Evolutionary conservation across 2,888 invertebrate species (phyloP), one percentile per base, ranked within the genome.

Genomic region (Limnephilus auricula): DNA sequence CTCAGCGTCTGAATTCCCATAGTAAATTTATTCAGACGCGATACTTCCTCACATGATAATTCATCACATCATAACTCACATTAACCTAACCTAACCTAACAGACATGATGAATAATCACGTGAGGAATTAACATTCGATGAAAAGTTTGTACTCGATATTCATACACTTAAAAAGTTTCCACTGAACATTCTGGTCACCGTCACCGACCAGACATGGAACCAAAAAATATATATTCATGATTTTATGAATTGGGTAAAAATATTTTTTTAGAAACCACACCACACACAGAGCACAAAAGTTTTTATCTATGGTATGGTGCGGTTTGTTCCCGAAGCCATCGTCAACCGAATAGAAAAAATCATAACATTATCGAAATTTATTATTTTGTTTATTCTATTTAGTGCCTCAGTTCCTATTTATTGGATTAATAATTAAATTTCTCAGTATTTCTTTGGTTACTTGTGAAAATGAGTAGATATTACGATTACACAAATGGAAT

Each of bases 401-500:
- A 40, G 32, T 88, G 32, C 12, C 31, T 13, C 78, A n/a, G 32
- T 78, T 34, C 2, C 9, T 40, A 65, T 13, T 65, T 18, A 34
- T 31, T 15, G 18, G 32, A 30, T 78, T 88, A n/a, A 79, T 79
- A 40, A 12, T 78, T 45, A 25, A 31, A 45, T 78, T 15, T 78
- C 78, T n/a, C 32, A 37, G 12, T 34, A 34, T 78, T 78, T 65
- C 25, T 32, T 88, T 18, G 18, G 78, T 88, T 78, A 45, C n/a
- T 40, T 40, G 40, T 25, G 12, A 90, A 92, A n/a, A 96, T 96
- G 96, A 96, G 95, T 95, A 95, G 96, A 95, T 96, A 96, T 95
- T 96, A 95, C 95, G 96, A 96, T 95, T 96, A 95, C 95, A 94
- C 95, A 94, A 96, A 95, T 95, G 95, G 95, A 94, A 95, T 96